Conservation (phyloP, 2,797 vertebrate genomes). For the Etheostoma perlongum region DNA sequence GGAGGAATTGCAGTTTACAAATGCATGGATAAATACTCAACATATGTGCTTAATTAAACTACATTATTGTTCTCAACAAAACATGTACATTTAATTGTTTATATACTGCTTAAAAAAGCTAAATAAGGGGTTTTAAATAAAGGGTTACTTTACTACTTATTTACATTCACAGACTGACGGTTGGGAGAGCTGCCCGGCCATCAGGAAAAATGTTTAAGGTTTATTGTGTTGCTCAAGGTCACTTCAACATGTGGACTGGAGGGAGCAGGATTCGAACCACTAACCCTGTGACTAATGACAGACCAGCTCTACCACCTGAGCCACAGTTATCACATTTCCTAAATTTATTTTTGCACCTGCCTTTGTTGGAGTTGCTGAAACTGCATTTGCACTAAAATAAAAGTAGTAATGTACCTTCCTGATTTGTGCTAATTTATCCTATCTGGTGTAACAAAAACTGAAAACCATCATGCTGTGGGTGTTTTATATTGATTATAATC, state of each 20-base stretch:
- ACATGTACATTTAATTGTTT: background rate
- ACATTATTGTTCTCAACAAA: background rate
- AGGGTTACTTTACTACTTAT: background rate
- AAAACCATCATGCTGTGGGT: background rate
- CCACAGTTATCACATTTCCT: conserved; percentile 13
- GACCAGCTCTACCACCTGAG: conserved; percentile 17
- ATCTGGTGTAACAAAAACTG: background rate
- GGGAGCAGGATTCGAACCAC: conserved; percentile 19
- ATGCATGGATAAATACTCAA: background rate
- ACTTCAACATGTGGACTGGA: background rate
- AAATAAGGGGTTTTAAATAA: background rate
- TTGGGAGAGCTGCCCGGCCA: background rate
- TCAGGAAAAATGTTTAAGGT: background rate
- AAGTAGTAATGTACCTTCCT: background rate
- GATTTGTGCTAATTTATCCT: background rate
- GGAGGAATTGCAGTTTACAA: background rate
- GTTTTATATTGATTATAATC: background rate
- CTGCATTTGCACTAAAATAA: conserved; percentile 5
- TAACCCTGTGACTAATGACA: conserved; percentile 11
- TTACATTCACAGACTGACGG: background rate
- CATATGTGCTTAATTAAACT: background rate
- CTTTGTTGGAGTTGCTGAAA: conserved; percentile 1
- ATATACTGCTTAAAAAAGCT: background rate
- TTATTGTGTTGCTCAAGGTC: conserved; percentile 29
- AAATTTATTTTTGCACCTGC: conserved; percentile 8